These are phyloP conservation scores for Agrilus cyanescens DNA, from an alignment of 2,888 invertebrate genomes.

Conservation along the genomic window DNA sequence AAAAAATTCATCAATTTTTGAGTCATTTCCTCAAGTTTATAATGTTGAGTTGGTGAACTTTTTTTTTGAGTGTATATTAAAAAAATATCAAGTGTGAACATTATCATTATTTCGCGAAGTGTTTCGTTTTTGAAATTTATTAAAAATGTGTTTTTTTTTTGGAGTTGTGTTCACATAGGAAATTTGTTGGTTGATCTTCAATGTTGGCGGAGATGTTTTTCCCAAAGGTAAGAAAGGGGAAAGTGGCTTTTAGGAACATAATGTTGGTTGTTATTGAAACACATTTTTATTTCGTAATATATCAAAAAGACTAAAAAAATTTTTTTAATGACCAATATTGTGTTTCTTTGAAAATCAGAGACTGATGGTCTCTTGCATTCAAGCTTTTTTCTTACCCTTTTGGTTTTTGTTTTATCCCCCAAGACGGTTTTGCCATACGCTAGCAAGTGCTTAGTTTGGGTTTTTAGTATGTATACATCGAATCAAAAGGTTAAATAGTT, in stretches of 20 bases:
- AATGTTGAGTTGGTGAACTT: too few species aligned
- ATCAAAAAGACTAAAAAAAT: background rate
- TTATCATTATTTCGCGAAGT: too few species aligned
- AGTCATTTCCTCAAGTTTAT: too few species aligned
- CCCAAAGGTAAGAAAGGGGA: conserved; percentile 36
- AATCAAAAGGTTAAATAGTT: background rate
- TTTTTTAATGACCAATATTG: conserved; percentile 22
- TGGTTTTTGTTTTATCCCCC: conserved; percentile 13
- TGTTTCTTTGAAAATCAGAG: conserved; percentile 28
- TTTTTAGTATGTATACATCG: conserved; percentile 28
- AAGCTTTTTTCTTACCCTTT: conserved; percentile 24
- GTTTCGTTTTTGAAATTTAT: too few species aligned
- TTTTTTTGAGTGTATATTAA: too few species aligned
- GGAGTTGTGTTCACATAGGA: conserved; percentile 4
- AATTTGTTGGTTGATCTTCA: conserved; percentile 2
- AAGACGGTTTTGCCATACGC: conserved; percentile 31
- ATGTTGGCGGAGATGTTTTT: background rate
- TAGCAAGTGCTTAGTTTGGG: conserved; percentile 22
- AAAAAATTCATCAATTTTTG: too few species aligned
- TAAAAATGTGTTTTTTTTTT: too few species aligned
- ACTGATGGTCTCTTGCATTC: conserved; percentile 31
- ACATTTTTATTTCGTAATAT: background rate
- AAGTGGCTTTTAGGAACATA: conserved; percentile 29
- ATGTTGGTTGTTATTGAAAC: conserved; percentile 17
- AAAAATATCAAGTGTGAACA: too few species aligned